phyloP scores from a whole-genome alignment of 2,797 vertebrate species.

The Schizopygopsis malacanthus region DNA sequence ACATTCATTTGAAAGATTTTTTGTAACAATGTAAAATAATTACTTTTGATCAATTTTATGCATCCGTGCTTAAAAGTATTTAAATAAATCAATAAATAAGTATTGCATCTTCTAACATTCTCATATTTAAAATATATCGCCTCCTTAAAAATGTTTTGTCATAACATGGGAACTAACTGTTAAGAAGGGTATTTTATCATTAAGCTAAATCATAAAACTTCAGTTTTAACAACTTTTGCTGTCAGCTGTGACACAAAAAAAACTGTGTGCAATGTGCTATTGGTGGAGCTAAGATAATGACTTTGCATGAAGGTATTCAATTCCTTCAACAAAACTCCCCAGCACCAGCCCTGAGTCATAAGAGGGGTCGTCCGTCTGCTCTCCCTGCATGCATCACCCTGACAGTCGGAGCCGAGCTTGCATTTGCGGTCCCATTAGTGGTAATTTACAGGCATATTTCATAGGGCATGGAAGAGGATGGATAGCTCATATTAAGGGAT shows the following conservation, averaged over 20 bases:
- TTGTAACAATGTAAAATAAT: neutral
- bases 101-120: neutral
- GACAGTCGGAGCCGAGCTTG: constrained; percentile 60
- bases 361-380: constrained; percentile 64
- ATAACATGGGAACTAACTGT: neutral
- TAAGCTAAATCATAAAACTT: neutral
- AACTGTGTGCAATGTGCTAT: neutral
- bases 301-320: neutral
- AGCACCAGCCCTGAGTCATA: constrained; percentile 17
- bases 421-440: constrained; percentile 70
- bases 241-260: neutral
- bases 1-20: neutral
- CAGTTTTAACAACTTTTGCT: neutral
- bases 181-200: neutral
- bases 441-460: constrained; percentile 71
- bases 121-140: neutral
- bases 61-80: neutral
- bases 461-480: constrained; percentile 64
- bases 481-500: constrained; percentile 62
- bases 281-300: neutral
- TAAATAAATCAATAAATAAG: neutral
- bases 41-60: neutral
- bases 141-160: neutral
- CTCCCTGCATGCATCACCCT: constrained; percentile 65
- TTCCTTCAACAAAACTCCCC: neutral